Evolutionary conservation across 2,888 invertebrate genomes (phyloP).

Genomic region (Ophion obscuratus): DNA sequence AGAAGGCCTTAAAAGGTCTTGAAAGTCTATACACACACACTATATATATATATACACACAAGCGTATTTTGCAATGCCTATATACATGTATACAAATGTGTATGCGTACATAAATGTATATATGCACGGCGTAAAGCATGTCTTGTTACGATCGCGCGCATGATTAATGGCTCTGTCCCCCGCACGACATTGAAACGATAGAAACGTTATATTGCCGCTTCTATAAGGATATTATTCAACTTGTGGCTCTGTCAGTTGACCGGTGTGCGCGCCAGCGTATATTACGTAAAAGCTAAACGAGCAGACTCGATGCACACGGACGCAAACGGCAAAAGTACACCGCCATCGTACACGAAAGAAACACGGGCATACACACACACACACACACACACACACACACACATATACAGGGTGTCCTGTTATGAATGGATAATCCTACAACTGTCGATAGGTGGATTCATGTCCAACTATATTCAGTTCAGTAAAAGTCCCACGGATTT

Average conservation of each 20-base stretch:
- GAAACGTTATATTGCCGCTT: slow-evolving; percentile 70
- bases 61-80: slow-evolving; percentile 23
- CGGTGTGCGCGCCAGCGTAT: slow-evolving; percentile 39
- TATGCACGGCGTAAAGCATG: slow-evolving; percentile 45
- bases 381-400: too few species aligned
- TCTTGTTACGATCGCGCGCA: slow-evolving; percentile 63
- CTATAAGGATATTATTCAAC: slow-evolving; percentile 66
- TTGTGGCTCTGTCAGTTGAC: slow-evolving; percentile 51
- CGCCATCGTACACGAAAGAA: slow-evolving; percentile 17
- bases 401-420: too few species aligned
- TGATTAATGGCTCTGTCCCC: slow-evolving; percentile 62
- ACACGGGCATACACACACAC: too few species aligned
- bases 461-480: too few species aligned
- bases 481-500: too few species aligned
- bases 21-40: too few species aligned
- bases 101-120: neutral
- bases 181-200: slow-evolving; percentile 70
- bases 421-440: too few species aligned
- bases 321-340: slow-evolving; percentile 25
- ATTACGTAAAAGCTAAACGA: slow-evolving; percentile 63
- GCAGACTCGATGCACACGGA: slow-evolving; percentile 22
- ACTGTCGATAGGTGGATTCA: too few species aligned
- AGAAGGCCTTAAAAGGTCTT: too few species aligned
- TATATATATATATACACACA: too few species aligned
- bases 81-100: neutral